Conservation (phyloP, 2,888 invertebrate species). For the Drosophila koepferae region DNA sequence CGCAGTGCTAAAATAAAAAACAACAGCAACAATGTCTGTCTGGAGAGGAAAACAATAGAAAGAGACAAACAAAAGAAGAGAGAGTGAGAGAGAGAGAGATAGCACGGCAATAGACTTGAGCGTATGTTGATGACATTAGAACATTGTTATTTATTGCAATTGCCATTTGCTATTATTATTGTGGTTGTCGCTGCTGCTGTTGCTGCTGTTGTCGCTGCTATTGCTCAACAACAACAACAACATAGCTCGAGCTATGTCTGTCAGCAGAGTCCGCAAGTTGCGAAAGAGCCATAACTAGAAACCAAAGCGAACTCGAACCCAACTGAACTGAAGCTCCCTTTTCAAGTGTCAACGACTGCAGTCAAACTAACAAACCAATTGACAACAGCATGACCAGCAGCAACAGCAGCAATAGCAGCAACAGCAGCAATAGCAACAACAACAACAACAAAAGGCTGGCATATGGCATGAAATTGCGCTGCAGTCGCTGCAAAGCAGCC, state of each 20-base stretch:
- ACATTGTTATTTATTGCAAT: slow-evolving; percentile 81
- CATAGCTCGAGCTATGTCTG: slow-evolving; percentile 42
- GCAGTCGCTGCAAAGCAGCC: slow-evolving; percentile 28
- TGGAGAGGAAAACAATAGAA: neutral
- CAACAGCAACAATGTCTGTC: slow-evolving; percentile 32
- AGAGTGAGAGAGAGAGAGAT: neutral
- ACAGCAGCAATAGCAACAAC: slow-evolving; percentile 14
- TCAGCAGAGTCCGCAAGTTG: slow-evolving; percentile 47
- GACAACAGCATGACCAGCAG: slow-evolving; percentile 60
- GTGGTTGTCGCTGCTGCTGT: slow-evolving; percentile 22
- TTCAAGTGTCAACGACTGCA: slow-evolving; percentile 75
- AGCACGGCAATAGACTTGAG: slow-evolving; percentile 27
- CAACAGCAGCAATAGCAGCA: slow-evolving; percentile 8
- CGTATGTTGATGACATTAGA: slow-evolving; percentile 75
- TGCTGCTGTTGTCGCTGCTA: neutral
- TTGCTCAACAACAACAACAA: slow-evolving; percentile 8
- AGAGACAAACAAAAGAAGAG: neutral
- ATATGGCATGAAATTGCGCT: slow-evolving; percentile 54
- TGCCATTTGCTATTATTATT: slow-evolving; percentile 49
- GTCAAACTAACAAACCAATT: slow-evolving; percentile 72
- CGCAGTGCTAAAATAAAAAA: slow-evolving; percentile 61
- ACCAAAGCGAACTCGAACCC: slow-evolving; percentile 11
- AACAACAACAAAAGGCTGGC: slow-evolving; percentile 43
- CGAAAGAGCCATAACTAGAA: slow-evolving; percentile 31
- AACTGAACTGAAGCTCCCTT: slow-evolving; percentile 44